Conservation (phyloP, 2,888 invertebrate species). For the Cylloceria caligata region DNA sequence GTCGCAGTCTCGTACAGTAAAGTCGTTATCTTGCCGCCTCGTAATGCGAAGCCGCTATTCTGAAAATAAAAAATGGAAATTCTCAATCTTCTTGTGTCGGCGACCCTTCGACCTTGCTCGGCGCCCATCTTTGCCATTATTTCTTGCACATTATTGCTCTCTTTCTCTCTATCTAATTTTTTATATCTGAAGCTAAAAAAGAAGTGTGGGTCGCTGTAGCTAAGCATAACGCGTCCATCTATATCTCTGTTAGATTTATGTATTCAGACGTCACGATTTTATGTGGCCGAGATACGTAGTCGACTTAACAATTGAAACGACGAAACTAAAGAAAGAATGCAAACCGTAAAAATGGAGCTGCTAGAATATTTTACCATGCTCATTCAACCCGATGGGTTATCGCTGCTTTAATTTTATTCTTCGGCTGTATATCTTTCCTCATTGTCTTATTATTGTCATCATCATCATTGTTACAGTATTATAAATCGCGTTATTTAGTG, state of each 20-base stretch:
- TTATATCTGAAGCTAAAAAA: background rate
- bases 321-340: background rate
- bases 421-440: background rate
- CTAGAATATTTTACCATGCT: slow-evolving; percentile 5
- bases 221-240: background rate
- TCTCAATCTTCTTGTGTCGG: background rate
- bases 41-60: background rate
- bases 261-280: slow-evolving; percentile 6
- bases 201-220: background rate
- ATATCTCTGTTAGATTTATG: slow-evolving; percentile 5
- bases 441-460: background rate
- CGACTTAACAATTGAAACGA: background rate
- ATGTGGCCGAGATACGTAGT: background rate
- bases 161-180: background rate
- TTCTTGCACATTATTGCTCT: slow-evolving; percentile 3
- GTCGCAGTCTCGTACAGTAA: background rate
- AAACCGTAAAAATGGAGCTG: background rate
- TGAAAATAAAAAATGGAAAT: slow-evolving; percentile 30
- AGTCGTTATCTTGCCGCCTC: background rate
- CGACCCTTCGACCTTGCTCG: slow-evolving; percentile 21
- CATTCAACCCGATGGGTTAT: slow-evolving; percentile 5
- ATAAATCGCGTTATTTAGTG: background rate
- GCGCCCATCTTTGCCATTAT: background rate
- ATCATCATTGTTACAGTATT: background rate
- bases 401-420: background rate